Evolutionary conservation across 2,888 invertebrate species (phyloP).

Genomic region (Eupithecia exiguata): DNA sequence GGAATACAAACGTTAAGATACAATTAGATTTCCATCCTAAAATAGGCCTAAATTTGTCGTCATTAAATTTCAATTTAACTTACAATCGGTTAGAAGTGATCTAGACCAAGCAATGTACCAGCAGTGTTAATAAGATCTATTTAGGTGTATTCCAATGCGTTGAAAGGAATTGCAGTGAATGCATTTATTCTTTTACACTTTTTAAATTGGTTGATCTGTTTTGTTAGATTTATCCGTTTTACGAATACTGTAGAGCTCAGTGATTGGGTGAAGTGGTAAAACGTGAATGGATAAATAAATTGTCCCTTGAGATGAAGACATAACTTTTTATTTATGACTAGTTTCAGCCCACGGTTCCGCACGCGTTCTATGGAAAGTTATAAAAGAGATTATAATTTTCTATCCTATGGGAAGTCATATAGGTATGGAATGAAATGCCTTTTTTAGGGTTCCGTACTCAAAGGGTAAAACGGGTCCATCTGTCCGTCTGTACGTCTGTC

Average conservation of each 20-base stretch:
- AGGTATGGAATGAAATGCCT: too few species aligned
- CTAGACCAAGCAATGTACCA: constrained; percentile 29
- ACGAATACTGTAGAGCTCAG: background rate
- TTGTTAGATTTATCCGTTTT: background rate
- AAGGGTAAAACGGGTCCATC: too few species aligned
- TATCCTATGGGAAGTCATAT: too few species aligned
- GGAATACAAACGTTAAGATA: too few species aligned
- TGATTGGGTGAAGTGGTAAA: background rate
- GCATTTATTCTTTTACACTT: constrained; percentile 18
- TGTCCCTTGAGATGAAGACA: background rate
- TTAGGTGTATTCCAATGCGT: constrained; percentile 43
- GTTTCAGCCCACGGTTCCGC: too few species aligned
- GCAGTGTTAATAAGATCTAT: constrained; percentile 57
- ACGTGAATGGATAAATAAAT: background rate
- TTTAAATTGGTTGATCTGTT: constrained; percentile 19
- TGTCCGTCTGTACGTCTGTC: too few species aligned
- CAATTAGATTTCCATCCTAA: background rate
- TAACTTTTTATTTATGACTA: too few species aligned
- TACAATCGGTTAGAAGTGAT: background rate
- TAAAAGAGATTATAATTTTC: too few species aligned
- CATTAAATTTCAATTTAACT: constrained; percentile 6
- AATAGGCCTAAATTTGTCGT: background rate
- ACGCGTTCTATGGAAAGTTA: too few species aligned
- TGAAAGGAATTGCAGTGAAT: constrained; percentile 26
- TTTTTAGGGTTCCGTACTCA: too few species aligned